Evolutionary conservation across 2,797 vertebrate genomes (phyloP).

Genomic region (Hippoglossus hippoglossus): DNA sequence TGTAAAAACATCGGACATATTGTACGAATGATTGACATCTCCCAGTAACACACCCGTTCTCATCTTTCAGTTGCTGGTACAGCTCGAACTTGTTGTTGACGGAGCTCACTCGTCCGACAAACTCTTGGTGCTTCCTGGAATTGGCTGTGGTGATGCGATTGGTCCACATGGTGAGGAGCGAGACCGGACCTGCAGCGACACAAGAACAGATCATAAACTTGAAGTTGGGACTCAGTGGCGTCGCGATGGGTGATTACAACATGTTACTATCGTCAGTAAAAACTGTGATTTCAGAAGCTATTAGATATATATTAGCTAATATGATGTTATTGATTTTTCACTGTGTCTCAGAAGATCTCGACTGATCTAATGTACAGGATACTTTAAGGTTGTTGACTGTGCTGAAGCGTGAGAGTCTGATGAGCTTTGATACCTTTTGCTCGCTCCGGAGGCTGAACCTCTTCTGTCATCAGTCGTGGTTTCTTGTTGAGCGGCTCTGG

Average conservation of each 20-base stretch:
- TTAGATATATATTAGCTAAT: too few species aligned
- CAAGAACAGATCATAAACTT: too few species aligned
- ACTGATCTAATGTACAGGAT: too few species aligned
- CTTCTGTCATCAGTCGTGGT: slow-evolving; percentile 90
- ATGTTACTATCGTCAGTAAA: too few species aligned
- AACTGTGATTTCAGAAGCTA: too few species aligned
- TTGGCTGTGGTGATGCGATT: slow-evolving; percentile 95
- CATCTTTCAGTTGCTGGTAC: slow-evolving; percentile 98
- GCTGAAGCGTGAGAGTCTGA: not conserved
- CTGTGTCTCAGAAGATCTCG: too few species aligned
- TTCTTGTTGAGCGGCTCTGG: slow-evolving; percentile 98
- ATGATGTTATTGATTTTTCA: too few species aligned
- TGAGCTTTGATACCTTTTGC: slow-evolving; percentile 87
- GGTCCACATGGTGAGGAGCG: slow-evolving; percentile 95
- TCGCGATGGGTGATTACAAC: not conserved
- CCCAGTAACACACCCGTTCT: slow-evolving; percentile 90
- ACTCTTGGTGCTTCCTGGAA: slow-evolving; percentile 97
- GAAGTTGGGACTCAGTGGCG: not conserved
- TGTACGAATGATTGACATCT: not conserved
- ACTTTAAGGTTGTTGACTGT: not conserved
- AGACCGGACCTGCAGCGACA: slow-evolving; percentile 89
- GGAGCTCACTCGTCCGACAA: slow-evolving; percentile 92
- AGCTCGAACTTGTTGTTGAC: slow-evolving; percentile 96
- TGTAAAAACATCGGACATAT: not conserved
- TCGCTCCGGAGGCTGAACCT: slow-evolving; percentile 89